phyloP scores from a whole-genome alignment of 2,888 invertebrate species.

The Drosophila infuscata region DNA sequence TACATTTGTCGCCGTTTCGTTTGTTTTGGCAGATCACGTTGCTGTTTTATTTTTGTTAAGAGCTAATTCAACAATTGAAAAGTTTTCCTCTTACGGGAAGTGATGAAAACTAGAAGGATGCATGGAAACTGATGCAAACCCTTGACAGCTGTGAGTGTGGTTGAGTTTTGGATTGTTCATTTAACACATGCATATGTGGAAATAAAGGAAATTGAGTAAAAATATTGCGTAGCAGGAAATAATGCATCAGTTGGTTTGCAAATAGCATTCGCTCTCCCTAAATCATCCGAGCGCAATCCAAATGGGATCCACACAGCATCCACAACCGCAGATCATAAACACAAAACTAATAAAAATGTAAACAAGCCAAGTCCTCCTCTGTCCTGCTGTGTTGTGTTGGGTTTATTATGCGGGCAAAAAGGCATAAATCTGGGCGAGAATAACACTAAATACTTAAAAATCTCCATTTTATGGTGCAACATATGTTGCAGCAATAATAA shows the following conservation, averaged over 20 bases:
- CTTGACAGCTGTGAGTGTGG: neutral
- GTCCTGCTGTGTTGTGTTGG: conserved; percentile 7
- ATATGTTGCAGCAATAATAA: conserved; percentile 80
- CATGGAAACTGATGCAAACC: neutral
- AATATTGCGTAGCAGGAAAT: neutral
- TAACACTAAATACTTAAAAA: conserved; percentile 81
- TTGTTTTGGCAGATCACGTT: too few relatives aligned
- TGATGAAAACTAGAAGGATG: neutral
- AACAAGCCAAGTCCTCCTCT: conserved; percentile 44
- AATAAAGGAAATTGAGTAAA: neutral
- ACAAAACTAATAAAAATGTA: conserved; percentile 78
- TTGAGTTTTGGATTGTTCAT: neutral
- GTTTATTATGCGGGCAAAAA: conserved; percentile 61
- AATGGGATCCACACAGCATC: conserved; percentile 38
- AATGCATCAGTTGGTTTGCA: neutral
- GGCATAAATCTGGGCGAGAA: conserved; percentile 74
- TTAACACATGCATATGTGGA: neutral
- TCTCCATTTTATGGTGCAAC: conserved; percentile 78
- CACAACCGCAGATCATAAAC: conserved; percentile 74
- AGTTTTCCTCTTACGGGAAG: neutral
- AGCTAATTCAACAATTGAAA: neutral
- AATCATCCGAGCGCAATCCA: conserved; percentile 51
- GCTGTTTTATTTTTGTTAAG: neutral
- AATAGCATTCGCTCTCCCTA: conserved; percentile 28
- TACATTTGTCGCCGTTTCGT: too few relatives aligned